Percentiles rank a stretch among this genome's conserved stretches.
These are phyloP conservation scores for Choristoneura rosaceana DNA, from an alignment of 2,888 invertebrate genomes.

Conservation along the genomic window DNA sequence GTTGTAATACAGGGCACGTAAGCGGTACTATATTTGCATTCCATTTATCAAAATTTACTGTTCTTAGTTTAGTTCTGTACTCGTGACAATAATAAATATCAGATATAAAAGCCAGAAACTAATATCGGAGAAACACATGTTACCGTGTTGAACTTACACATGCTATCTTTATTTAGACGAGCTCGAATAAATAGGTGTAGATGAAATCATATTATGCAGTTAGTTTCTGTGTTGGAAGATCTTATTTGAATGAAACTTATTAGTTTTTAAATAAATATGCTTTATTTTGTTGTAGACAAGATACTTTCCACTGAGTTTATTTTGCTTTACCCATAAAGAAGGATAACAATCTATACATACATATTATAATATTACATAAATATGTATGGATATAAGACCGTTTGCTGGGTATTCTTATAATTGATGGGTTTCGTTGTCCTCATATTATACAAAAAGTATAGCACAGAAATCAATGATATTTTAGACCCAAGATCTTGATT, in stretches of 20 bases:
- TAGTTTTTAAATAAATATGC: no score
- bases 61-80: slow-evolving; percentile 12
- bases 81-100: slow-evolving; percentile 41
- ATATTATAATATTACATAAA: no score
- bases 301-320: no score
- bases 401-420: no score
- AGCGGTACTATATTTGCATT: neutral
- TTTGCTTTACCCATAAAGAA: no score
- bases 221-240: neutral
- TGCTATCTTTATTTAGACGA: slow-evolving; percentile 44
- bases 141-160: slow-evolving; percentile 49
- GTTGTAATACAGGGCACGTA: neutral
- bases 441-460: no score
- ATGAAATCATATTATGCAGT: neutral
- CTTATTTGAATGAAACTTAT: neutral
- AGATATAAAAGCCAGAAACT: slow-evolving; percentile 57
- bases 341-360: no score
- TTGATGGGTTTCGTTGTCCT: no score
- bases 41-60: slow-evolving; percentile 3
- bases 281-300: no score
- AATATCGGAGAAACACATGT: slow-evolving; percentile 68
- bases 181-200: neutral
- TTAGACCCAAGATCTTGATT: no score
- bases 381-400: no score
- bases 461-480: no score